These are phyloP conservation scores for Calcarius lapponicus DNA, from an alignment of 2,797 vertebrate species.

Conservation along the genomic window DNA sequence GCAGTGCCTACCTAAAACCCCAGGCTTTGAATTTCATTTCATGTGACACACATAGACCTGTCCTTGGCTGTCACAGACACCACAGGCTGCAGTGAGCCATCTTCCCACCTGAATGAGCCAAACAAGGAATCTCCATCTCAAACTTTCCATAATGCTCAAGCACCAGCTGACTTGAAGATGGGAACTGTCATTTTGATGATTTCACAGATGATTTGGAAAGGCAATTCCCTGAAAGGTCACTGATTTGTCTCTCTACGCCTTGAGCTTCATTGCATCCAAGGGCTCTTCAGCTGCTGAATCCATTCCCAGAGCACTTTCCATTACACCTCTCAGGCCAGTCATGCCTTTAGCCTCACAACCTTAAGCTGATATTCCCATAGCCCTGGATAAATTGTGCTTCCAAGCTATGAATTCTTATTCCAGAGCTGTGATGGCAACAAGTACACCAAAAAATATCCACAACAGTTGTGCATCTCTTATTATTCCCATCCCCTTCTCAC, in stretches of 20 bases:
- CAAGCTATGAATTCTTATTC: neutral
- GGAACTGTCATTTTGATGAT: slow-evolving; percentile 16
- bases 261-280: neutral
- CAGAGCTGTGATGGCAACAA: neutral
- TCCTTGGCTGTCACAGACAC: neutral
- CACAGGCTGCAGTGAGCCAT: neutral
- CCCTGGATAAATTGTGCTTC: neutral
- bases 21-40: neutral
- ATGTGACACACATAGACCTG: rapidly evolving
- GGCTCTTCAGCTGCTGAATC: neutral
- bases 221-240: slow-evolving; percentile 25
- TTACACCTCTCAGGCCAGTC: neutral
- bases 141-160: neutral
- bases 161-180: neutral
- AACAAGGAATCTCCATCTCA: neutral
- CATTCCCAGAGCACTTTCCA: slow-evolving; percentile 3
- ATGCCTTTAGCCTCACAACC: neutral
- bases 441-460: neutral
- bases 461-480: neutral
- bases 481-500: neutral
- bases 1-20: neutral
- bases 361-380: neutral
- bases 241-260: neutral
- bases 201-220: slow-evolving; percentile 33
- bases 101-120: neutral